Conservation (phyloP, 37 sponge, comb jelly and placozoan genomes). For the Bolinopsis microptera region DNA sequence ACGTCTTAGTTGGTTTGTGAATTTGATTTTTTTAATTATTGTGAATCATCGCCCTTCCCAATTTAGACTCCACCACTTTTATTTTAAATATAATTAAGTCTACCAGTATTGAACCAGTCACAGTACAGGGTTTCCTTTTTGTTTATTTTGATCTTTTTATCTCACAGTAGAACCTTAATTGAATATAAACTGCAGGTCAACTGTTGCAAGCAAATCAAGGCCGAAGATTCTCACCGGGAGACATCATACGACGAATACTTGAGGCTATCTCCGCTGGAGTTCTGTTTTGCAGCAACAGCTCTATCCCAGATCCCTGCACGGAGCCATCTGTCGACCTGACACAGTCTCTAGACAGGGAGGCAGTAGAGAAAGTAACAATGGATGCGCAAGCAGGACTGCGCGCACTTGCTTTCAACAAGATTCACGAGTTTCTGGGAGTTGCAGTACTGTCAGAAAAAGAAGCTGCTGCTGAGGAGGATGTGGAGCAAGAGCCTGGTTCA, state of each 20-base stretch:
- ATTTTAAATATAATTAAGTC: no score
- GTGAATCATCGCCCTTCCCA: no score
- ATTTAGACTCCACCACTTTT: no score
- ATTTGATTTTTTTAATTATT: neutral
- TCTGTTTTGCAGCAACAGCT: neutral
- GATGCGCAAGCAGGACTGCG: constrained; percentile 45
- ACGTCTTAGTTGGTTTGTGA: constrained; percentile 9
- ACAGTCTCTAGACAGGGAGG: neutral
- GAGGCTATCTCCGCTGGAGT: constrained; percentile 3
- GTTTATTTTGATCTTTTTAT: no score
- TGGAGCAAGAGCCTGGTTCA: constrained; percentile 1
- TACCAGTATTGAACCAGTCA: no score
- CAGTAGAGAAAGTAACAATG: neutral
- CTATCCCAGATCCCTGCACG: neutral
- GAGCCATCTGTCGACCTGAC: neutral
- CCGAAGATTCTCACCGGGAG: constrained; percentile 40
- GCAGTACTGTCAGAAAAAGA: neutral
- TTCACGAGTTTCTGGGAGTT: constrained; percentile 49
- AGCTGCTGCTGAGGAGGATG: neutral
- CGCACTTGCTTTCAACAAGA: neutral
- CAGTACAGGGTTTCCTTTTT: no score
- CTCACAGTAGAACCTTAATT: no score
- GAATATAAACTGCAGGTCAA: no score
- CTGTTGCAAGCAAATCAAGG: neutral
- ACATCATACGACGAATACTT: constrained; percentile 5